Conservation (phyloP, 2,888 invertebrate species). For the Leucania comma region DNA sequence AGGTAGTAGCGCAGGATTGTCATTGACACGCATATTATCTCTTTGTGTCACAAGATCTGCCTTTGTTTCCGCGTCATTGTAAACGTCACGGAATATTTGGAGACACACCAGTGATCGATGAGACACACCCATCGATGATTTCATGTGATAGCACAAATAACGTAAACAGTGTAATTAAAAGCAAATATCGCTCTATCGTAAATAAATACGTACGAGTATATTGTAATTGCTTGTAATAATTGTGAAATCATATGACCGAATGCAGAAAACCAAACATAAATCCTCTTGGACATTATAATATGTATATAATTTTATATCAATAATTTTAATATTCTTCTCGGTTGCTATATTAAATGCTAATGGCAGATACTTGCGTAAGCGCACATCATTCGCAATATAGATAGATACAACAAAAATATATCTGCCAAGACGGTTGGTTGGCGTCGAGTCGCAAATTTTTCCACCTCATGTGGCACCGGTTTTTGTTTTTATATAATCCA, state of each 20-base stretch:
- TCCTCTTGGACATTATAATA: no score
- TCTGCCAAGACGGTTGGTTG: conserved; percentile 19
- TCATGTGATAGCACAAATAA: conserved; percentile 19
- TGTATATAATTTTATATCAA: no score
- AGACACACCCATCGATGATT: conserved; percentile 41
- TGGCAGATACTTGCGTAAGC: neutral
- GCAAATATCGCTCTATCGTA: conserved; percentile 5
- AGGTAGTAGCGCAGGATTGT: conserved; percentile 3
- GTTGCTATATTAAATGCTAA: neutral
- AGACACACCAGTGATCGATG: conserved; percentile 21
- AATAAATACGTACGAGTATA: conserved; percentile 1
- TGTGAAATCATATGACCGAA: conserved; percentile 3
- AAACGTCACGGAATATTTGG: conserved; percentile 49
- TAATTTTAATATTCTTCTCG: neutral
- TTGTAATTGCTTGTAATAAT: conserved; percentile 8
- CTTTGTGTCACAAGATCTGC: conserved; percentile 18
- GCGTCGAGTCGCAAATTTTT: conserved; percentile 33
- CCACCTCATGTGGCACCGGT: conserved; percentile 35
- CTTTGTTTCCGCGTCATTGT: conserved; percentile 27
- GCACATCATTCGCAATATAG: neutral
- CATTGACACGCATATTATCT: conserved; percentile 14
- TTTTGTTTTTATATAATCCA: conserved; percentile 33
- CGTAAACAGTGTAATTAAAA: conserved; percentile 37
- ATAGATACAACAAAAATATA: conserved; percentile 14
- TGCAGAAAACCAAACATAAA: neutral